Evolutionary conservation across 2,888 invertebrate genomes (phyloP).

Genomic region (Synergus umbraculus): DNA sequence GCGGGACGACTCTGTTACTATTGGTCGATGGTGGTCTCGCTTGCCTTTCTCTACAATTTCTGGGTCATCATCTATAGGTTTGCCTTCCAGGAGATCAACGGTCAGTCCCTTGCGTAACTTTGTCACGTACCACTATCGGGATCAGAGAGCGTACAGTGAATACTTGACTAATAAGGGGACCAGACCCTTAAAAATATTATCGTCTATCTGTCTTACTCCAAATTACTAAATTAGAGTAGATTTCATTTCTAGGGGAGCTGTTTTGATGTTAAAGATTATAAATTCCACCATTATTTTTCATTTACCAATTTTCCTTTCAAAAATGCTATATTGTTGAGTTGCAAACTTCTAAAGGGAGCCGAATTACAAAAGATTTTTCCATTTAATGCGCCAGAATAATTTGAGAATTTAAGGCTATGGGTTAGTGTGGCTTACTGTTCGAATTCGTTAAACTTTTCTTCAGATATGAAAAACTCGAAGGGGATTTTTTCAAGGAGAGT

Average conservation of each 20-base stretch:
- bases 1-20: conserved; percentile 97
- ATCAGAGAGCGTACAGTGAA: conserved; percentile 36
- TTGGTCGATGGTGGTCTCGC: conserved; percentile 97
- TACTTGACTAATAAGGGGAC: not conserved
- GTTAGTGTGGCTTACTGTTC: not conserved
- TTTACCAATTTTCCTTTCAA: too few relatives aligned
- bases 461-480: not conserved
- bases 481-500: not conserved
- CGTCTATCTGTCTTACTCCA: not conserved
- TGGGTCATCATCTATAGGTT: conserved; percentile 99
- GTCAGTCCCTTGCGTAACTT: conserved; percentile 78
- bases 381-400: too few relatives aligned
- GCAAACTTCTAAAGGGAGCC: too few relatives aligned
- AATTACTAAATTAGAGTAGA: conserved; percentile 42
- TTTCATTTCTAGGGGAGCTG: not conserved
- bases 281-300: not conserved
- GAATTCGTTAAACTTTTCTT: not conserved
- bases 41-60: conserved; percentile 97
- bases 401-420: too few relatives aligned
- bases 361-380: too few relatives aligned
- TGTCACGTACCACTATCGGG: conserved; percentile 50
- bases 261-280: not conserved
- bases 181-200: conserved; percentile 37
- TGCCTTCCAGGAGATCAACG: conserved; percentile 98
- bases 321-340: too few relatives aligned